phyloP scores from a whole-genome alignment of 2,113 vertebrate species.

The Alethe diademata region DNA sequence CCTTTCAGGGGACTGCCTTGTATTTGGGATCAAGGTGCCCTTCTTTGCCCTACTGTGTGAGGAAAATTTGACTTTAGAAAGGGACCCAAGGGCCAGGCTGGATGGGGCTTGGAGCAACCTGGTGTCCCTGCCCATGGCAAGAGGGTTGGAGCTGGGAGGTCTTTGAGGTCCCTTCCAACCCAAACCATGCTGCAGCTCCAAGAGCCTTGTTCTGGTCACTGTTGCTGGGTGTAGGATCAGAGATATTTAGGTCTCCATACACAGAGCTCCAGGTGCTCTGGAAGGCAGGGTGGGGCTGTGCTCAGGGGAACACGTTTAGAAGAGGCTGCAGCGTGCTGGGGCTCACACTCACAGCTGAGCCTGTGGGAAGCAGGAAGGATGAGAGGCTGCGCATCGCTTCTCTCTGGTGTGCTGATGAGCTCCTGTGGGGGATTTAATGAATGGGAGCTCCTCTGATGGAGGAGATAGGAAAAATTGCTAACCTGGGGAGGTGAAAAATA shows the following conservation, averaged over 20 bases:
- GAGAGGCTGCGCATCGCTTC: not conserved
- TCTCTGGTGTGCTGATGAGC: not conserved
- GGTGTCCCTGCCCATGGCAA: not conserved
- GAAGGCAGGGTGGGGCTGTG: not conserved
- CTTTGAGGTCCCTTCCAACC: not conserved
- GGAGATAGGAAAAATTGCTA: conserved; percentile 33
- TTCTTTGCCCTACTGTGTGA: not conserved
- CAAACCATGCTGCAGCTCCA: accelerated
- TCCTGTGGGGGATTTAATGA: conserved; percentile 43
- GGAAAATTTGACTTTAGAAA: not conserved
- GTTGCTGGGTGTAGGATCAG: not conserved
- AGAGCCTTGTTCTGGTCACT: too few species aligned
- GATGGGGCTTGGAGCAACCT: not conserved
- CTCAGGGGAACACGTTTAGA: not conserved
- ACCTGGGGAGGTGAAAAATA: conserved; percentile 12
- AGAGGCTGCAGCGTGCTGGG: not conserved
- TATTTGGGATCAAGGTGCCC: not conserved
- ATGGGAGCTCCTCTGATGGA: not conserved
- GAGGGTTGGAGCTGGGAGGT: accelerated
- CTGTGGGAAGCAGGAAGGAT: not conserved
- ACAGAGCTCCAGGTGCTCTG: not conserved
- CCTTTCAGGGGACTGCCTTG: too few species aligned
- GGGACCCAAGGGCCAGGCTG: accelerated
- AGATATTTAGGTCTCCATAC: accelerated
- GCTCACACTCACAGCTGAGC: accelerated